Percentiles rank a stretch among this genome's conserved stretches.
Evolutionary conservation across 2,113 vertebrate genomes (phyloP).

Genomic region (Anguilla rostrata): DNA sequence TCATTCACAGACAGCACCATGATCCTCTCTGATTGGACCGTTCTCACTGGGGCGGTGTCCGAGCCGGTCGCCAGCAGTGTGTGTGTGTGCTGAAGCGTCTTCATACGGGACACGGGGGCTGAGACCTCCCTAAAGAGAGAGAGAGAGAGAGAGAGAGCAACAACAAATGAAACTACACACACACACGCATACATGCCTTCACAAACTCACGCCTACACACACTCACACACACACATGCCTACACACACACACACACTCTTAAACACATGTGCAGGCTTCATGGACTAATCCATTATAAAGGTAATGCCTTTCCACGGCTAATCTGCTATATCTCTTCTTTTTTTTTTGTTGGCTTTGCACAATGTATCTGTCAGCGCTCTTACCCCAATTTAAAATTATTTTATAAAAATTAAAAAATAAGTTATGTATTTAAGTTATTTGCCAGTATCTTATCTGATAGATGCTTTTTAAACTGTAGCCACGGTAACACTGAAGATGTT

Average conservation of each 20-base stretch:
- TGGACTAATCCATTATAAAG: neutral
- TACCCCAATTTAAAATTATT: slow-evolving; percentile 49
- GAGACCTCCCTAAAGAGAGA: neutral
- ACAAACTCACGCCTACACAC: slow-evolving; percentile 38
- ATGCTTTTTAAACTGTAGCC: slow-evolving; percentile 62
- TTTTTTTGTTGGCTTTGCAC: slow-evolving; percentile 38
- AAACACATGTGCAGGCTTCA: slow-evolving; percentile 41
- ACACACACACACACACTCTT: slow-evolving; percentile 34
- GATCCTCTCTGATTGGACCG: slow-evolving; percentile 50
- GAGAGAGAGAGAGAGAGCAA: too few relatives aligned
- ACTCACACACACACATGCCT: slow-evolving; percentile 33
- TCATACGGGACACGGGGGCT: slow-evolving; percentile 42
- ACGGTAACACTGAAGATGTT: slow-evolving; percentile 26
- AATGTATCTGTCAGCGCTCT: slow-evolving; percentile 52
- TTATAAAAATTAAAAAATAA: slow-evolving; percentile 56
- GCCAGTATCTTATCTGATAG: slow-evolving; percentile 51
- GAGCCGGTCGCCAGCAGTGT: slow-evolving; percentile 51
- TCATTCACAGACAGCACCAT: slow-evolving; percentile 40
- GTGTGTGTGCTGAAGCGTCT: slow-evolving; percentile 63
- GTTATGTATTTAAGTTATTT: slow-evolving; percentile 79
- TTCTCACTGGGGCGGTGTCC: slow-evolving; percentile 42
- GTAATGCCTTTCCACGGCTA: neutral
- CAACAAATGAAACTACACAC: slow-evolving; percentile 7
- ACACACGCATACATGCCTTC: slow-evolving; percentile 21
- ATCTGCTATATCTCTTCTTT: neutral